These are phyloP conservation scores for Gila orcuttii DNA, from an alignment of 2,113 vertebrate species.

Conservation along the genomic window DNA sequence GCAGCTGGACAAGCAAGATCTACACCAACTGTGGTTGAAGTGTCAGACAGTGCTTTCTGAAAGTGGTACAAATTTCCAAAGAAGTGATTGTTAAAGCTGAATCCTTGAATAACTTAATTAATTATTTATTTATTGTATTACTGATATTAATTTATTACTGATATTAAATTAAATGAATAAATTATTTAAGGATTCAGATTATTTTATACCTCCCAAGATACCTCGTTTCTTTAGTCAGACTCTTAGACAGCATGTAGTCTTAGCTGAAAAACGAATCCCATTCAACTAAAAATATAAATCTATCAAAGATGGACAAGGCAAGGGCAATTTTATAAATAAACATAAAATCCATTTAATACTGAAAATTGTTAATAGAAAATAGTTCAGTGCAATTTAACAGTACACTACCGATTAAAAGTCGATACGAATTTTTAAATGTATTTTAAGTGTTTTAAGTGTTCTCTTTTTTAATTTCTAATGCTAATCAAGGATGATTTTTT, in stretches of 20 bases:
- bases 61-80: conserved; percentile 5
- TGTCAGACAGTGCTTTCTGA: conserved; percentile 12
- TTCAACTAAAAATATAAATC: neutral
- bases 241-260: neutral
- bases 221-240: neutral
- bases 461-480: neutral
- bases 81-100: conserved; percentile 41
- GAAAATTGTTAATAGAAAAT: neutral
- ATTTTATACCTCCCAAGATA: neutral
- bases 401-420: neutral
- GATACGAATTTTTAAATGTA: too few relatives aligned
- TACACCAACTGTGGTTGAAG: neutral
- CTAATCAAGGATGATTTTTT: neutral
- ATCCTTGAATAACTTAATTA: neutral
- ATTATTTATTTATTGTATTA: neutral
- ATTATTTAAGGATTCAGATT: neutral
- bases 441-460: too few relatives aligned
- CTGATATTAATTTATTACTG: neutral
- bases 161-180: too few relatives aligned
- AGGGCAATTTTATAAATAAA: neutral
- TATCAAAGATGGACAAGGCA: neutral
- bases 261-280: neutral
- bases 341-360: neutral
- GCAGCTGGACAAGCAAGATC: conserved; percentile 82
- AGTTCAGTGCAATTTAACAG: neutral